Conservation (phyloP, 2,797 vertebrate genomes). For the Mus caroli region DNA sequence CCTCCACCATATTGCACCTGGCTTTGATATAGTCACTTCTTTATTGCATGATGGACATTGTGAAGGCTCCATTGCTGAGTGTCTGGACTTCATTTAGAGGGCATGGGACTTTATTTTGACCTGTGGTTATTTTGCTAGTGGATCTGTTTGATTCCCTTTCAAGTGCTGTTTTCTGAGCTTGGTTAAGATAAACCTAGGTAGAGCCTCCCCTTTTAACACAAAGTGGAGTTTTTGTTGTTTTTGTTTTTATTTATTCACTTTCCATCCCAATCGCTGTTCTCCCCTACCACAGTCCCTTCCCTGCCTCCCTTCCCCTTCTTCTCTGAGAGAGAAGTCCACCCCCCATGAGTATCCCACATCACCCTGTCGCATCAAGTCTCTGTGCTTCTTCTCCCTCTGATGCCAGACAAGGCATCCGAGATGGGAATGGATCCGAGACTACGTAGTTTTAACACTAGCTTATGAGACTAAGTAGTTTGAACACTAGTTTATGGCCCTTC, state of each 20-base stretch:
- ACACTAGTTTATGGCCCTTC: neutral
- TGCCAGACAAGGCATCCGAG: neutral
- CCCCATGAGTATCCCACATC: neutral
- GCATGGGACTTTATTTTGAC: neutral
- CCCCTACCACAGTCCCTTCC: neutral
- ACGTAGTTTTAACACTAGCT: slow-evolving; percentile 26
- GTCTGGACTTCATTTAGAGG: neutral
- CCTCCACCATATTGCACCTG: neutral
- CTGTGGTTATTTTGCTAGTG: slow-evolving; percentile 14
- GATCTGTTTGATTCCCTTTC: slow-evolving; percentile 24
- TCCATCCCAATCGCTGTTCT: neutral
- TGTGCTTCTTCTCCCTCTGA: neutral
- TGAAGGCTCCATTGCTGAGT: neutral
- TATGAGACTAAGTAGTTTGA: slow-evolving; percentile 48
- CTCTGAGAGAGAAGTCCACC: neutral
- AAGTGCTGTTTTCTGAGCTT: slow-evolving; percentile 30
- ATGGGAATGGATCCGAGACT: neutral
- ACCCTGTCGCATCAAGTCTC: neutral
- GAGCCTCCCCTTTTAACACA: neutral
- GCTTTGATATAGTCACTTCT: neutral
- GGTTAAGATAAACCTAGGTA: neutral
- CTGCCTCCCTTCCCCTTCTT: neutral
- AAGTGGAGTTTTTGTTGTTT: neutral
- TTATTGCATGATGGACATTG: neutral
- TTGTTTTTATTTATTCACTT: neutral